Evolutionary conservation across 2,113 vertebrate genomes (phyloP), one percentile per base, ranked within the genome.

Genomic region (Notothenia coriiceps): DNA sequence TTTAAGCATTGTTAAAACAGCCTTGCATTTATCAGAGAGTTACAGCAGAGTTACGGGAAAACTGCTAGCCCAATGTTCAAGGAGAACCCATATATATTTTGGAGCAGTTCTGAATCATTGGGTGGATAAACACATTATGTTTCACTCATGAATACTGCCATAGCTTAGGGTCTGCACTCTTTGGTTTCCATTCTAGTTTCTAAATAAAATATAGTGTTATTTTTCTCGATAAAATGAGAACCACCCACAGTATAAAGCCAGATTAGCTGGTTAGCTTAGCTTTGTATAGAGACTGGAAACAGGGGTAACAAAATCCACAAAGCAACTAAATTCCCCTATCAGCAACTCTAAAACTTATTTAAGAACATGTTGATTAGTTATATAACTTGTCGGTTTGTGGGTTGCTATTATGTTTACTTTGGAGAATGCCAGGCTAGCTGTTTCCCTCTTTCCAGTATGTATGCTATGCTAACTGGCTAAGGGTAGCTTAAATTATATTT

Each of bases 1-100:
- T 67, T 69, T 54, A 55, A 71, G 56, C 50, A 47, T 25, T 17
- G 61, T 60, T 40, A 29, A 62, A 15, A 65, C 49, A 62, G 47
- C 5, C 5, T 56, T 65, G 40, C 43, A 35, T 70, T 70, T 74
- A 61, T 70, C 17, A 62, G 22, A 22, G 22, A 22, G 22, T 22
- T 22, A 22, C 29, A 29, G 29, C 29, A 29, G 29, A 29, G 29
- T 29, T 29, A 29, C 29, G 29, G 0, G 29, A 29, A 29, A 29
- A 29, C 29, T 4, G 29, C 29, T 29, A 29, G 29, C 29, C 29
- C 29, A 29, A 29, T 29, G 3, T 29, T 29, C 29, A 29, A 29
- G 29, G 29, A 29, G 29, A 29, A 29, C 29, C 29, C 29, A 29
- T 29, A 29, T 29, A 29, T 29, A 2, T 29, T 29, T 29, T 4